Percentiles rank a stretch among this genome's conserved stretches.
Conservation (phyloP, 2,113 vertebrate genomes). For the Polypterus senegalus region DNA sequence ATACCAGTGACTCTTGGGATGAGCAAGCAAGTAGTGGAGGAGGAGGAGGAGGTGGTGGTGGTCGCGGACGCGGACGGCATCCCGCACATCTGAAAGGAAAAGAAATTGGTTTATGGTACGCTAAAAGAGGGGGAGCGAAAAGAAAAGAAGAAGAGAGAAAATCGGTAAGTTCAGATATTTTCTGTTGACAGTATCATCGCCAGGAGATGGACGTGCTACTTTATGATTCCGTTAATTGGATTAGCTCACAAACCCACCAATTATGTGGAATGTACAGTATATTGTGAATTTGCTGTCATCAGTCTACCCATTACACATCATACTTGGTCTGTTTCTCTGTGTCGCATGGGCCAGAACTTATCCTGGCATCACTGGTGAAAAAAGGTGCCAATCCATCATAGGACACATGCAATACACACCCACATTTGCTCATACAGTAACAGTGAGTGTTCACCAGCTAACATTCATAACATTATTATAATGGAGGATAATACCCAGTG, state of each 20-base stretch:
- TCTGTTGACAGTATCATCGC: neutral
- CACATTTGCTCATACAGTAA: no score
- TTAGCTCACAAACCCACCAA: neutral
- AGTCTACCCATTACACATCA: no score
- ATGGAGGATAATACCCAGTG: no score
- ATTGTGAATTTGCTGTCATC: neutral
- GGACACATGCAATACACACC: no score
- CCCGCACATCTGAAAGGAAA: conserved; percentile 79
- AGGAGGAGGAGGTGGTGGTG: conserved; percentile 33
- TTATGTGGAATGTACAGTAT: neutral
- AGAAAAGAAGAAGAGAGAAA: conserved; percentile 72
- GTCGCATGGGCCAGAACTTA: no score
- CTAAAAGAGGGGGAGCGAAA: conserved; percentile 69
- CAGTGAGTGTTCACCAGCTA: no score
- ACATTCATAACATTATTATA: no score
- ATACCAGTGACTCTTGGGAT: conserved; percentile 15
- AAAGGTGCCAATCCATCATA: no score
- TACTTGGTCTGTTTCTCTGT: no score
- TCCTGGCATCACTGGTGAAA: no score
- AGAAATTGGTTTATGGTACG: conserved; percentile 94
- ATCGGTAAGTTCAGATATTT: conserved; percentile 52
- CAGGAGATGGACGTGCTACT: neutral
- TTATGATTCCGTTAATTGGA: neutral
- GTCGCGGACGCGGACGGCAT: conserved; percentile 55
- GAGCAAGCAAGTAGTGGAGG: conserved; percentile 25